Evolutionary conservation across 2,113 vertebrate genomes (phyloP), one percentile per base, ranked within the genome.

Genomic region (Aepyceros melampus): DNA sequence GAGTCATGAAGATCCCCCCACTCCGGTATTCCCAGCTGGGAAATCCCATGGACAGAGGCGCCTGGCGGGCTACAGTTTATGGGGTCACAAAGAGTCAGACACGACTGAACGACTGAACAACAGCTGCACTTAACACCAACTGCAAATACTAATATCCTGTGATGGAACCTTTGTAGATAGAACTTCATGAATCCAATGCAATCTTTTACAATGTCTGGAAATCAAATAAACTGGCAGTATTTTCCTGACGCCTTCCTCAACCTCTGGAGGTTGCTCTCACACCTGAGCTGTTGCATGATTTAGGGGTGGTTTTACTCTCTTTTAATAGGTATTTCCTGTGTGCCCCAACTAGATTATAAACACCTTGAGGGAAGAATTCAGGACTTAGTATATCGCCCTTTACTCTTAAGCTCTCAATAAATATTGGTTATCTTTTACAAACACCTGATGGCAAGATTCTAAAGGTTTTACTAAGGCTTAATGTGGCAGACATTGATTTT

Each of bases 351-450:
- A 92, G n/a, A 92, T 67, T 23, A 62, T 60, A 92, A 49, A 88
- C 23, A 25, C 21, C 0, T 78, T 40, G 29, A 53, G 3, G 9
- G 25, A 82, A 5, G 43, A 81, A 55, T 85, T 29, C 6, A 62
- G 14, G 43, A 60, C 23, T 60, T 56, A 23, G 31, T 33, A 79
- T 47, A 85, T 7, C 62, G 27, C 19, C 45, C 79, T 95, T 89
- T 78, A 78, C 23, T 74, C 82, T 78, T 95, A 60, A 56, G 9
- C 47, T 85, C 33, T 84, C 51, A 36, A 74, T 31, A 82, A 85
- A 87, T 62, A 78, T 15, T 94, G 36, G 16, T 84, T 81, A 90
- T 94, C 91, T 92, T 60, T 94, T 47, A 78, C 31, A 92, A 87
- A n/a, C 21, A 78, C 33, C 15, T 86, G 79, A 47, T 58, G 79